These are phyloP conservation scores for Arizona elegans DNA, from an alignment of 2,113 vertebrate genomes.

Conservation along the genomic window DNA sequence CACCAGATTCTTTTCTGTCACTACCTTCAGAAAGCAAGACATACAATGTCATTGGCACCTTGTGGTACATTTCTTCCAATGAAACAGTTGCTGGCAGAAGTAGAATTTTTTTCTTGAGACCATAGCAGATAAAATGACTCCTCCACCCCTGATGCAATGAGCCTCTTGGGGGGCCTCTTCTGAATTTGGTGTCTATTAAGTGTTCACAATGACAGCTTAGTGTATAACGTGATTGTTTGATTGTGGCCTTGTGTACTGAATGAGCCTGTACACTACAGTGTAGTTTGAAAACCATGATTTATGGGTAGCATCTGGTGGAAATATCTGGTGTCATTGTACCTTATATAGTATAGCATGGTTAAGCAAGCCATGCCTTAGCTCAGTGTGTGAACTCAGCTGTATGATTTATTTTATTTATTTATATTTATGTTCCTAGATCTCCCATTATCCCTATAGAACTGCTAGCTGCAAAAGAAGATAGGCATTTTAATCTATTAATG, in stretches of 20 bases:
- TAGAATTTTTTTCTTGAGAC: background rate
- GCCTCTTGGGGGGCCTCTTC: background rate
- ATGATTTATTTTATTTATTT: background rate
- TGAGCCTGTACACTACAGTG: background rate
- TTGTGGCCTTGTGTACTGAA: background rate
- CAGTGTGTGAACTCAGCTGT: background rate
- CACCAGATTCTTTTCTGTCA: background rate
- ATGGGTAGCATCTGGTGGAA: background rate
- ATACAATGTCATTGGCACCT: background rate
- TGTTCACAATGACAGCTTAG: background rate
- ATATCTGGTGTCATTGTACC: background rate
- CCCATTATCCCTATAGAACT: background rate
- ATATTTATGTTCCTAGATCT: background rate
- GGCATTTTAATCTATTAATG: background rate
- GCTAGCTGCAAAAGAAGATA: background rate
- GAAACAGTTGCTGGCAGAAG: background rate
- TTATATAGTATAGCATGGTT: background rate
- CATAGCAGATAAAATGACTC: background rate
- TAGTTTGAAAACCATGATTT: background rate
- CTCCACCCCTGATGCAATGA: background rate
- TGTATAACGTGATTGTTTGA: background rate
- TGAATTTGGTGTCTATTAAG: background rate
- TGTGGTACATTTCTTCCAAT: background rate
- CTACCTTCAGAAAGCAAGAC: background rate
- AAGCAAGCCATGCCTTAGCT: background rate